These are phyloP conservation scores for Neoniphon sammara DNA, from an alignment of 2,797 vertebrate species.

Conservation along the genomic window DNA sequence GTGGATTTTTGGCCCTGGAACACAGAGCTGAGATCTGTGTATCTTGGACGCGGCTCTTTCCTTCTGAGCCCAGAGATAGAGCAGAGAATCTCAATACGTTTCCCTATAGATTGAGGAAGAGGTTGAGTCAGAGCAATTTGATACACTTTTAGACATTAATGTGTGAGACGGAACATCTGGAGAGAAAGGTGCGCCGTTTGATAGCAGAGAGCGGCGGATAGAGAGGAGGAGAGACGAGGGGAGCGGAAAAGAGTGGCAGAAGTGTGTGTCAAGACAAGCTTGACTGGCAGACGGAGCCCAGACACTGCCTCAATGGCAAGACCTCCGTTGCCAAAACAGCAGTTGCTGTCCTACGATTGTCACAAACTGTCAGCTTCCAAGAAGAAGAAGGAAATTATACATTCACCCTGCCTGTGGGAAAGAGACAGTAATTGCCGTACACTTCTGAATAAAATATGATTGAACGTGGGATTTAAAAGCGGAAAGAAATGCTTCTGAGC, in stretches of 20 bases:
- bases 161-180: constrained; percentile 18
- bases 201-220: constrained; percentile 14
- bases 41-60: constrained; percentile 58
- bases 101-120: constrained; percentile 42
- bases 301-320: constrained; percentile 64
- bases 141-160: constrained; percentile 29
- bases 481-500: constrained; percentile 55
- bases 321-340: constrained; percentile 77
- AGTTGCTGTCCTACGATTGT: constrained; percentile 69
- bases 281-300: constrained; percentile 67
- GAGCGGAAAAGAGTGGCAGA: constrained; percentile 42
- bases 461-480: constrained; percentile 73
- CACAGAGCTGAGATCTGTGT: constrained; percentile 63
- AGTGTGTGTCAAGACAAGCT: constrained; percentile 59
- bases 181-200: constrained; percentile 27
- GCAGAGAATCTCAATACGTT: constrained; percentile 47
- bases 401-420: constrained; percentile 75
- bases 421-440: constrained; percentile 80
- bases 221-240: constrained; percentile 38
- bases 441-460: constrained; percentile 84
- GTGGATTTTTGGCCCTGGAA: constrained; percentile 64
- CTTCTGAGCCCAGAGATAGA: constrained; percentile 33
- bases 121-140: constrained; percentile 38
- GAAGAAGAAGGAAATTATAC: constrained; percentile 79
- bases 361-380: constrained; percentile 74